Percentiles rank a stretch among this genome's conserved stretches.
Evolutionary conservation across 2,113 vertebrate species (phyloP).

Genomic region (Puffinus mauretanicus): DNA sequence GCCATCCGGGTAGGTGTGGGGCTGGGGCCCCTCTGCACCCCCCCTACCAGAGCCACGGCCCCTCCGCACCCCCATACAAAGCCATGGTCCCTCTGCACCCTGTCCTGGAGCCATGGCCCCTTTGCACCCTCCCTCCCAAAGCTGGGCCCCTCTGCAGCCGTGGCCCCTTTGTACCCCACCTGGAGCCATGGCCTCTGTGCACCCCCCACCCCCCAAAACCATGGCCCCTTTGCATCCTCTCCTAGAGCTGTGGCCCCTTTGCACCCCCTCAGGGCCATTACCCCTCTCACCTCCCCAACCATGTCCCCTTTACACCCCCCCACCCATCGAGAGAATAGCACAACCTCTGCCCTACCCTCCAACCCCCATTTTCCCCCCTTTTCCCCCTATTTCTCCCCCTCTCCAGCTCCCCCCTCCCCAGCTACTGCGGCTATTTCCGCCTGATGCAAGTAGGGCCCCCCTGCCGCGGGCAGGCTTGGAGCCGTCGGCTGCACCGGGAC

Average conservation of each 20-base stretch:
- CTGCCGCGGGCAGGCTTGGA: conserved; percentile 77
- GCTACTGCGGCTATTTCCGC: conserved; percentile 82
- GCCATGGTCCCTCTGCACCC: too few species aligned
- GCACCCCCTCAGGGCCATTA: too few species aligned
- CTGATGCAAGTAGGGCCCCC: conserved; percentile 74
- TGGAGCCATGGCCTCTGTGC: too few species aligned
- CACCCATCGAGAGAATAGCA: not conserved
- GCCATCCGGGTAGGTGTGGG: conserved; percentile 72
- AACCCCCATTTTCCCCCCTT: not conserved
- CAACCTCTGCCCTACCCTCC: not conserved
- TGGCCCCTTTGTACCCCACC: not conserved
- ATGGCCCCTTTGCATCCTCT: too few species aligned
- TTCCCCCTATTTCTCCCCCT: not conserved
- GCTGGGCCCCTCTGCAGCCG: too few species aligned
- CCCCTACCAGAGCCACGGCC: not conserved
- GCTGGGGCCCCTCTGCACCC: not conserved
- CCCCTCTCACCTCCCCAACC: too few species aligned
- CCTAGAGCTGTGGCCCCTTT: too few species aligned
- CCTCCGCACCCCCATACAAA: too few species aligned
- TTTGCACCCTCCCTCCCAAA: too few species aligned
- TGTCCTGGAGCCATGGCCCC: too few species aligned
- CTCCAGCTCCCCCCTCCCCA: not conserved
- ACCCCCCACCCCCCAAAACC: too few species aligned
- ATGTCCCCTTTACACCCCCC: too few species aligned
- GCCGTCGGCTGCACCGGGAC: conserved; percentile 72